Evolutionary conservation across 2,113 vertebrate genomes (phyloP), one percentile per base, ranked within the genome.

Genomic region (Lepus timidus): DNA sequence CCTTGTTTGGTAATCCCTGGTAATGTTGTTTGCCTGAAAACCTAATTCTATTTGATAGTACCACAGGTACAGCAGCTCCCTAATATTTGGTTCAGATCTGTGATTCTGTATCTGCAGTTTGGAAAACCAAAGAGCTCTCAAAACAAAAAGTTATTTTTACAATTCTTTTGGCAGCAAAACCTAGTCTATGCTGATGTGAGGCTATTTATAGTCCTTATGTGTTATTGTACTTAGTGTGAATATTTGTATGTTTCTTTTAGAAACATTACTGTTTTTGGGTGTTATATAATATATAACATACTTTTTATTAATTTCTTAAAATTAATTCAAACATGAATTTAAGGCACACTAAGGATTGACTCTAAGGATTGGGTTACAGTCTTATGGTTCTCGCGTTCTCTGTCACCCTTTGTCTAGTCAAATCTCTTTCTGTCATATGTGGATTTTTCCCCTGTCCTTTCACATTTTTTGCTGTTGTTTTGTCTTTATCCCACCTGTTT

Each of bases 141-240:
- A 90, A 91, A 85, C 68, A 65, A 55, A 65, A 74, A 75, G 31
- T 33, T 90, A 51, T 81, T 90, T 89, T 92, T 36, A 23, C 61
- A 83, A 84, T 88, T 67, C 33, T 58, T 79, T 88, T 75, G 87
- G 55, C 61, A 89, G 65, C 20, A 88, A 93, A 89, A 11, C 61
- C 79, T 91, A 58, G 51, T 84, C 71, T 86, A 6, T 75, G 62
- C 71, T 55, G 58, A 87, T 22, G 51, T 74, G 62, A 86, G 36
- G 29, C 65, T 89, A 75, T 76, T 68, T 89, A 65, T 90, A 55
- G 64, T 73, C 49, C 71, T 89, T 75, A 73, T 61, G 92, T 90
- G 44, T 44, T 44, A 78, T 74, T 61, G 39, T 67, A 81, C 62
- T 95, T 78, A 23, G 13, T 86, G 52, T 86, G 31, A 83, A 73